A percentile compares a stretch with the other conserved stretches of the same genome.
Evolutionary conservation across 2,888 invertebrate genomes (phyloP).

Genomic region (Hemicrepidius hirtus): DNA sequence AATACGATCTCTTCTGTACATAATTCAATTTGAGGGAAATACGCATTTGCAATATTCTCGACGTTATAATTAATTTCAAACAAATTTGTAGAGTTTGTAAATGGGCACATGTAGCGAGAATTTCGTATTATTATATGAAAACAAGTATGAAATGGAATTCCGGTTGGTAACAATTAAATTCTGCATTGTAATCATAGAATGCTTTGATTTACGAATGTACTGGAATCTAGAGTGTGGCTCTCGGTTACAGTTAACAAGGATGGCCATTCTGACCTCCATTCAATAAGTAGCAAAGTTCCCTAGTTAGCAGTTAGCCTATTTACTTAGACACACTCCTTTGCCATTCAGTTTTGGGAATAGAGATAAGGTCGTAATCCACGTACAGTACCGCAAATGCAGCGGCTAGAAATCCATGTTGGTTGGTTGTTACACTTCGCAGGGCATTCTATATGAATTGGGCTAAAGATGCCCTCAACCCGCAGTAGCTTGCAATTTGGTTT

Average conservation of each 20-base stretch:
- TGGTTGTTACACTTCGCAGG: background rate
- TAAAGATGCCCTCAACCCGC: background rate
- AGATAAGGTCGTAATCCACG: conserved; percentile 47
- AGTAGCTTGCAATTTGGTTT: conserved; percentile 8
- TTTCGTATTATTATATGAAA: conserved; percentile 65
- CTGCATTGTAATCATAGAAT: conserved; percentile 62
- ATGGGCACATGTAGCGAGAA: conserved; percentile 59
- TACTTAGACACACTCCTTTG: conserved; percentile 62
- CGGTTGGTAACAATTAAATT: conserved; percentile 64
- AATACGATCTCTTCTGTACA: conserved; percentile 37
- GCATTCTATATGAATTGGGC: background rate
- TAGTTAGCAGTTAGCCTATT: conserved; percentile 70
- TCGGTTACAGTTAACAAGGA: conserved; percentile 63
- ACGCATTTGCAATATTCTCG: conserved; percentile 47
- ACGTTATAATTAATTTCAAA: conserved; percentile 53
- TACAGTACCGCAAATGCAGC: conserved; percentile 18
- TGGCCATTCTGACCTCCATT: conserved; percentile 67
- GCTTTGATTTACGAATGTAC: conserved; percentile 64
- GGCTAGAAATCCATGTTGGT: conserved; percentile 6
- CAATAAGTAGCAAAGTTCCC: conserved; percentile 70
- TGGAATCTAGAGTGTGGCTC: conserved; percentile 56
- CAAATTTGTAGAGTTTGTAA: conserved; percentile 53
- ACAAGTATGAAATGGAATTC: conserved; percentile 65
- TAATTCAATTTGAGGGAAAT: conserved; percentile 48
- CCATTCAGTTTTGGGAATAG: conserved; percentile 47